A percentile compares a stretch with the other conserved stretches of the same genome.
Conservation (phyloP, 2,797 vertebrate species). For the Dicrostonyx torquatus region DNA sequence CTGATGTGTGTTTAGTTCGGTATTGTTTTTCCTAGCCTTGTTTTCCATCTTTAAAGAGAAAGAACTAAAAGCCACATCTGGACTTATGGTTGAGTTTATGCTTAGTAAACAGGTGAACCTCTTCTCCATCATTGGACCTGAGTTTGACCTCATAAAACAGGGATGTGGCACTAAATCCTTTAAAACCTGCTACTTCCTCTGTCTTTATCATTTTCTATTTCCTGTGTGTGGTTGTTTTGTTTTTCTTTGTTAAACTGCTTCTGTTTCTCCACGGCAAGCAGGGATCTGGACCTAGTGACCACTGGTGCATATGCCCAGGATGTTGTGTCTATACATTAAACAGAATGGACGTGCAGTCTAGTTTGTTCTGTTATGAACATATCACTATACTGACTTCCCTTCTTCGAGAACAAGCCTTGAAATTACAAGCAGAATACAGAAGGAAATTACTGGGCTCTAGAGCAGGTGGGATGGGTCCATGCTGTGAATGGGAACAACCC, state of each 20-base stretch:
- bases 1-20: neutral
- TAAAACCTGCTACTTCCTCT: neutral
- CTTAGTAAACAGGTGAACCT: neutral
- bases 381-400: neutral
- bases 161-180: neutral
- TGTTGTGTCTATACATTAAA: neutral
- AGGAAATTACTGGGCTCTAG: neutral
- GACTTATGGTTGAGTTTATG: neutral
- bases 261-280: neutral
- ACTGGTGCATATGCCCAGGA: neutral
- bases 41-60: neutral
- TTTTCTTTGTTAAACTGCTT: neutral
- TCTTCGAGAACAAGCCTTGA: conserved; percentile 19
- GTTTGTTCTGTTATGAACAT: neutral
- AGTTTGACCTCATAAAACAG: conserved; percentile 15
- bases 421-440: conserved; percentile 5
- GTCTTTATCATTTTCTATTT: conserved; percentile 19
- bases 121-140: neutral
- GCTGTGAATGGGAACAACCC: neutral
- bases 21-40: neutral
- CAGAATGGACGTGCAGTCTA: neutral
- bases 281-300: neutral
- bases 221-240: neutral
- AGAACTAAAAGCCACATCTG: neutral
- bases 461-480: neutral